These are phyloP conservation scores for Andrena flavipes DNA, from an alignment of 2,888 invertebrate genomes.

Conservation along the genomic window DNA sequence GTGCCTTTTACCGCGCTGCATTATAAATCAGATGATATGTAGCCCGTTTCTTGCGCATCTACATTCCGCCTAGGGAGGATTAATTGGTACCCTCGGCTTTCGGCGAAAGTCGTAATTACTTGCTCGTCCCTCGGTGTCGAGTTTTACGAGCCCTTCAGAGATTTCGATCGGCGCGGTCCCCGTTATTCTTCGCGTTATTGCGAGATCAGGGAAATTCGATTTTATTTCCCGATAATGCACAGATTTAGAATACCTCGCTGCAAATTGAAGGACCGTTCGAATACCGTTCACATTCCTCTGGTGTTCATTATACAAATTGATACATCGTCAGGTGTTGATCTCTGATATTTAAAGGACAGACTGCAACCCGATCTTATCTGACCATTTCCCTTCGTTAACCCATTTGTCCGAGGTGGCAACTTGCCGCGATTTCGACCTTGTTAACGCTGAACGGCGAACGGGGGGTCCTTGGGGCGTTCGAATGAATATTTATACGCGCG, in stretches of 20 bases:
- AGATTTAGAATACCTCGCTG: too few relatives aligned
- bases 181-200: background rate
- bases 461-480: slow-evolving; percentile 45
- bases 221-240: too few relatives aligned
- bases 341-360: background rate
- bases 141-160: background rate
- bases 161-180: background rate
- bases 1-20: slow-evolving; percentile 55
- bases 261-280: too few relatives aligned
- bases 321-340: too few relatives aligned
- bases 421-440: slow-evolving; percentile 35
- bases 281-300: too few relatives aligned
- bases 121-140: slow-evolving; percentile 15
- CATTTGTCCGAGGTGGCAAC: background rate
- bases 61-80: slow-evolving; percentile 53
- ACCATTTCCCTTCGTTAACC: background rate
- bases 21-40: slow-evolving; percentile 65
- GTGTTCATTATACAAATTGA: too few relatives aligned
- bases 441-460: slow-evolving; percentile 19
- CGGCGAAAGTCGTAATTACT: slow-evolving; percentile 59
- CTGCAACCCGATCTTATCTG: background rate
- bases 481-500: slow-evolving; percentile 63
- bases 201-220: too few relatives aligned
- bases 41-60: slow-evolving; percentile 51
- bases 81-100: slow-evolving; percentile 58